Evolutionary conservation across 2,888 invertebrate genomes (phyloP).

Genomic region (Latrodectus hesperus): DNA sequence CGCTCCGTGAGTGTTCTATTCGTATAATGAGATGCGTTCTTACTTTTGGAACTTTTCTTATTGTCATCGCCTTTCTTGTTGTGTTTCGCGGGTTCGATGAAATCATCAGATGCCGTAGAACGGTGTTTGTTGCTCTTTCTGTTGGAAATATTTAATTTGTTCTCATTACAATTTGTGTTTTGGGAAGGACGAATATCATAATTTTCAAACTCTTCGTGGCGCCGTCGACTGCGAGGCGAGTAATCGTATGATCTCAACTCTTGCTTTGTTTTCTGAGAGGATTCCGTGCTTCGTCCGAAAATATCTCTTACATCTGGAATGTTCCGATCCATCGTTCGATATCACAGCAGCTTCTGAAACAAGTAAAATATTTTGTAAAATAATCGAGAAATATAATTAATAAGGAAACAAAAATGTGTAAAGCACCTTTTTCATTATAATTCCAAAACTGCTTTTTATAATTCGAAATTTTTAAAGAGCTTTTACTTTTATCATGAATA

Average conservation of each 20-base stretch:
- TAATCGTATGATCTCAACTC: constrained; percentile 67
- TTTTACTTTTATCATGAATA: too few relatives aligned
- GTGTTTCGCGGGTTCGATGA: constrained; percentile 23
- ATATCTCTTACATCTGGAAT: constrained; percentile 68
- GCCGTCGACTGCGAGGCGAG: constrained; percentile 64
- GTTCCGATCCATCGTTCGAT: constrained; percentile 57
- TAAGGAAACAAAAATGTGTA: not conserved
- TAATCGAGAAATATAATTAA: not conserved
- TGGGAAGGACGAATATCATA: constrained; percentile 21
- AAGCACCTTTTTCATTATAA: too few relatives aligned
- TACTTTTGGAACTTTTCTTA: constrained; percentile 23
- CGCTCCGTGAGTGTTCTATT: constrained; percentile 70
- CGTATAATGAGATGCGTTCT: constrained; percentile 49
- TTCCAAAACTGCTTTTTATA: too few relatives aligned
- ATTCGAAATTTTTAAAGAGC: too few relatives aligned
- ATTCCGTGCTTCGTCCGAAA: constrained; percentile 36
- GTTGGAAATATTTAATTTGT: constrained; percentile 8
- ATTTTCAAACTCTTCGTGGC: constrained; percentile 35
- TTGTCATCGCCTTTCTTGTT: constrained; percentile 33
- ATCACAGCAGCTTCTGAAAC: not conserved
- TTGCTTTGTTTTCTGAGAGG: constrained; percentile 12
- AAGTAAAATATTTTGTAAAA: not conserved
- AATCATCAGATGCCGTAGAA: constrained; percentile 19
- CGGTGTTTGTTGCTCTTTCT: constrained; percentile 42
- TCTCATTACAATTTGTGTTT: constrained; percentile 4